These are phyloP conservation scores for Forbesichthys papilliferus DNA, from an alignment of 2,113 vertebrate genomes.

Conservation along the genomic window DNA sequence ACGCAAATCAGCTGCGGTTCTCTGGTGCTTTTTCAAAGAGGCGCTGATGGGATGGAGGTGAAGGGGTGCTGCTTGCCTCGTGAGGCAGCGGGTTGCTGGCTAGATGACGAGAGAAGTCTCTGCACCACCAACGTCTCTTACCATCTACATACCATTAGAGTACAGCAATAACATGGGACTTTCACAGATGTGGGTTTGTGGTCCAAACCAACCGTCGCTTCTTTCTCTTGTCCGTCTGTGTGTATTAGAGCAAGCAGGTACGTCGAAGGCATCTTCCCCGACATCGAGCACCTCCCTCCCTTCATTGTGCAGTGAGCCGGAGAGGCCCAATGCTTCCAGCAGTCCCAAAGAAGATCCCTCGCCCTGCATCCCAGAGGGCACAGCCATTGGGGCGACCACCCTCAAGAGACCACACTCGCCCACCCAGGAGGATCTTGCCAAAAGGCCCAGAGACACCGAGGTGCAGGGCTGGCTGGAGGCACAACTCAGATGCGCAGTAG, in stretches of 20 bases:
- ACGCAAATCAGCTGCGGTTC: background rate
- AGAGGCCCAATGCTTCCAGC: conserved; percentile 66
- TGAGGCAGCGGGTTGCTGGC: too few relatives aligned
- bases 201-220: background rate
- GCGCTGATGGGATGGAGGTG: too few relatives aligned
- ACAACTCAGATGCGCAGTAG: background rate
- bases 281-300: conserved; percentile 71
- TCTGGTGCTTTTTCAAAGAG: background rate
- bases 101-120: too few relatives aligned
- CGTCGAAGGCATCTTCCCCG: conserved; percentile 55
- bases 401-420: conserved; percentile 80
- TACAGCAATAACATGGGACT: too few relatives aligned
- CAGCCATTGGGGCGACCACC: conserved; percentile 56
- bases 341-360: conserved; percentile 72
- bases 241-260: conserved; percentile 63
- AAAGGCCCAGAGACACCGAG: conserved; percentile 77
- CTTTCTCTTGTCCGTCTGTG: background rate
- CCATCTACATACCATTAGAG: too few relatives aligned
- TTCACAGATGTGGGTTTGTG: too few relatives aligned
- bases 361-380: conserved; percentile 70
- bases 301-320: conserved; percentile 67
- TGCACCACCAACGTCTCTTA: too few relatives aligned
- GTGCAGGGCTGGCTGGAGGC: conserved; percentile 10
- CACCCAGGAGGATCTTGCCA: conserved; percentile 73
- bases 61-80: too few relatives aligned